phyloP scores from a whole-genome alignment of 2,888 invertebrate species.

The Amphipoea lucens region DNA sequence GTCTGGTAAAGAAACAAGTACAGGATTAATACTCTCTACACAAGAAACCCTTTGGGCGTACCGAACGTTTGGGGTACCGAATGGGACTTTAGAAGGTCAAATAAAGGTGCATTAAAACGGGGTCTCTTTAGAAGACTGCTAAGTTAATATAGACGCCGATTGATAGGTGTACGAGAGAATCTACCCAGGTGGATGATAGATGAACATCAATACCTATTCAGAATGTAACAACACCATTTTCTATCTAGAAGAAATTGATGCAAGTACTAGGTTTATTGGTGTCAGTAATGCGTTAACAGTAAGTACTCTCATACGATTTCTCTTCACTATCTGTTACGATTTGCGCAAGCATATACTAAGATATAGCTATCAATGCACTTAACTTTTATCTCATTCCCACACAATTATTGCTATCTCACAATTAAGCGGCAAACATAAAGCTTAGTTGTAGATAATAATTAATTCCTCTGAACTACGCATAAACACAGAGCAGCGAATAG shows the following conservation, averaged over 20 bases:
- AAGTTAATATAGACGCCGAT: background rate
- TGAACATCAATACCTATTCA: background rate
- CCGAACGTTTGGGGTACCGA: background rate
- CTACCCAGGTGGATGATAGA: background rate
- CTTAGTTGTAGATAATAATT: conserved; percentile 22
- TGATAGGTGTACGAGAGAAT: background rate
- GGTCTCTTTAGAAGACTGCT: background rate
- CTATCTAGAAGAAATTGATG: conserved; percentile 7
- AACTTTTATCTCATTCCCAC: conserved; percentile 33
- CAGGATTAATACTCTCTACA: background rate
- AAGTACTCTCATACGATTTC: conserved; percentile 37
- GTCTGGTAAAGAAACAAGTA: background rate
- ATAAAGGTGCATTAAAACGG: background rate
- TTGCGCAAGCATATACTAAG: conserved; percentile 36
- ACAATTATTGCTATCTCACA: conserved; percentile 28
- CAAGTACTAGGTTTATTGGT: conserved; percentile 17
- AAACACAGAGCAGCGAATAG: background rate
- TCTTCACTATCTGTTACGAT: conserved; percentile 34
- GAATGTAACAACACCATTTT: background rate
- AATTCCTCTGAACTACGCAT: conserved; percentile 13
- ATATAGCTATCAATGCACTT: background rate
- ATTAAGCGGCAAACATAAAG: conserved; percentile 10
- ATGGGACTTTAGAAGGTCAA: background rate
- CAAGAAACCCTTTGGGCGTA: background rate
- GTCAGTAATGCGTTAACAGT: conserved; percentile 14